phyloP scores from a whole-genome alignment of 2,113 vertebrate genomes.

The Saiga tatarica region DNA sequence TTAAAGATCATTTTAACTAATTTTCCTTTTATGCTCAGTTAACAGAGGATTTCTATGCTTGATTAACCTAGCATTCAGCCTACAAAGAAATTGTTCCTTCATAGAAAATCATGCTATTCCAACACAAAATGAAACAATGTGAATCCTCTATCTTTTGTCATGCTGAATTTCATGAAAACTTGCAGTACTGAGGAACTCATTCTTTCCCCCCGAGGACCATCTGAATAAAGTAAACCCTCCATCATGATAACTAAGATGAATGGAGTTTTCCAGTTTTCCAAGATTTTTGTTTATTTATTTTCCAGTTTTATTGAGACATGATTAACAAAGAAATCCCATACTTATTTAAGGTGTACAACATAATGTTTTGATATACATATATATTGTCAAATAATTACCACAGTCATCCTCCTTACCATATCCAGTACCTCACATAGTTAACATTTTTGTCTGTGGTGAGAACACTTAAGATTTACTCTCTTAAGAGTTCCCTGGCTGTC shows the following conservation, averaged over 20 bases:
- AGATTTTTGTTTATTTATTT: background rate
- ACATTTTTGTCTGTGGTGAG: background rate
- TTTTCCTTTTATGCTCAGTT: conserved; percentile 16
- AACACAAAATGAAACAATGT: background rate
- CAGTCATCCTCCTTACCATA: background rate
- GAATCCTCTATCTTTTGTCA: background rate
- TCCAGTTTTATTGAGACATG: background rate
- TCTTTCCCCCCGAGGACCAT: background rate
- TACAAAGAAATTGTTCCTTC: conserved; percentile 23
- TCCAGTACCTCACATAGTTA: background rate
- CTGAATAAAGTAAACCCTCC: background rate
- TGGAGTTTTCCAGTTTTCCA: background rate
- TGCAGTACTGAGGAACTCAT: background rate
- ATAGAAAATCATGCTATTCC: conserved; percentile 22
- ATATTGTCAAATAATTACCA: background rate
- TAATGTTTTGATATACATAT: background rate
- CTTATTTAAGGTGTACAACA: background rate
- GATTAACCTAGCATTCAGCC: background rate
- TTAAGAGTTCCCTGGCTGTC: background rate
- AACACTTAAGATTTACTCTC: background rate
- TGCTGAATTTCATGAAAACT: background rate
- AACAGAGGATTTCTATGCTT: conserved; percentile 40
- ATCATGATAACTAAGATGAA: background rate
- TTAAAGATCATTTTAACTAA: conserved; percentile 33
- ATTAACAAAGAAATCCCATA: background rate